Conservation (phyloP, 2,888 invertebrate species). For the Athrips mouffetella region DNA sequence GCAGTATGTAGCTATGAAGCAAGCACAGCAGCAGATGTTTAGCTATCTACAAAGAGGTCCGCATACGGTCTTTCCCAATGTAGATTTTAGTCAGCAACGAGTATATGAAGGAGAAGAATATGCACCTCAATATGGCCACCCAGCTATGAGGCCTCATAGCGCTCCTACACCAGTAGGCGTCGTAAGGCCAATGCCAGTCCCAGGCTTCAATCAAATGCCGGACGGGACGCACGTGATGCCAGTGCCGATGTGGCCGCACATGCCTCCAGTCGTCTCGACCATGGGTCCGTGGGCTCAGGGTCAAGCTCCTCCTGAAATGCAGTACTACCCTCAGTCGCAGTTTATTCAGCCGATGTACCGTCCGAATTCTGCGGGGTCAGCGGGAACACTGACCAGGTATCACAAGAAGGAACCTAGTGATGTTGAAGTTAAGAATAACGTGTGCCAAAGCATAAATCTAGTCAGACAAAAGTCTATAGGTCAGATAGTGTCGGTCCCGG, state of each 20-base stretch:
- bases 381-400: conserved; percentile 68
- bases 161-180: conserved; percentile 61
- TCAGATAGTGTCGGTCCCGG: conserved; percentile 67
- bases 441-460: conserved; percentile 76
- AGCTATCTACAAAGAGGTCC: conserved; percentile 65
- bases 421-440: conserved; percentile 52
- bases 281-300: conserved; percentile 64
- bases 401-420: conserved; percentile 59
- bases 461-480: conserved; percentile 74
- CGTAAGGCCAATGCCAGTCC: conserved; percentile 55
- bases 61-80: conserved; percentile 64
- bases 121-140: conserved; percentile 56
- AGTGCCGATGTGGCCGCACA: conserved; percentile 67
- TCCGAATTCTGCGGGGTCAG: conserved; percentile 68
- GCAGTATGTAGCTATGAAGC: conserved; percentile 75
- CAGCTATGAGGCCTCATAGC: conserved; percentile 59
- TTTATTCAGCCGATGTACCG: conserved; percentile 67
- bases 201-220: conserved; percentile 47
- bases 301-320: conserved; percentile 59
- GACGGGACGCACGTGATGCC: conserved; percentile 63
- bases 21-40: conserved; percentile 74
- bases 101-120: conserved; percentile 62
- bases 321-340: conserved; percentile 68
- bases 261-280: conserved; percentile 58
- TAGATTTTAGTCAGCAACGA: conserved; percentile 53